Conservation (phyloP, 2,113 vertebrate species). For the Clarias gariepinus region DNA sequence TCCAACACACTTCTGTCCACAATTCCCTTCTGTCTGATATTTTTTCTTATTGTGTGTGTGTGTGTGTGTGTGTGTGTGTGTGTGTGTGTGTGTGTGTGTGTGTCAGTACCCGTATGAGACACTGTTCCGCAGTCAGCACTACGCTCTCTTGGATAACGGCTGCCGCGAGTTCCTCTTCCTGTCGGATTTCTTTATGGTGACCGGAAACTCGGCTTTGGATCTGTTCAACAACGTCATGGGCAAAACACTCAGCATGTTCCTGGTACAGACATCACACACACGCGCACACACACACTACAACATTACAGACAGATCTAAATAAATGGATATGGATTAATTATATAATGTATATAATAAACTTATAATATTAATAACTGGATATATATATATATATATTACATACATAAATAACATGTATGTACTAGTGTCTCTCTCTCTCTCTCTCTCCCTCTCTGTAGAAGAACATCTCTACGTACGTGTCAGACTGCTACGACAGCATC, state of each 20-base stretch:
- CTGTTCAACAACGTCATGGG: conserved; percentile 91
- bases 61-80: background rate
- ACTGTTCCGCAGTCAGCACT: conserved; percentile 92
- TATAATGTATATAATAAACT: no score
- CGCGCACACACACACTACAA: background rate
- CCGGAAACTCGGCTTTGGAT: conserved; percentile 79
- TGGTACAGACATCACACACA: conserved; percentile 65
- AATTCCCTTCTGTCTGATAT: background rate
- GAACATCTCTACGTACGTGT: conserved; percentile 84
- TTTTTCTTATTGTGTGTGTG: background rate
- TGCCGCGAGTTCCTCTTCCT: conserved; percentile 90
- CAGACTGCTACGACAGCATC: conserved; percentile 90
- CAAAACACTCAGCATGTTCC: conserved; percentile 83
- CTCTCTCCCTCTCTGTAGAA: conserved; percentile 69
- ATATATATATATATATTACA: no score
- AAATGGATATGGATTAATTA: background rate
- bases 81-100: conserved; percentile 9
- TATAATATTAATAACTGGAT: no score
- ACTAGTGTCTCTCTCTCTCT: background rate
- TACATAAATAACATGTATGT: no score
- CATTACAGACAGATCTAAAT: background rate
- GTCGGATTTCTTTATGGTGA: conserved; percentile 88
- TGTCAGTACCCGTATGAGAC: conserved; percentile 88
- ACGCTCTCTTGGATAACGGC: conserved; percentile 87
- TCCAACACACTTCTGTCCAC: background rate